Conservation (phyloP, 2,113 vertebrate species). For the Engystomops pustulosus region DNA sequence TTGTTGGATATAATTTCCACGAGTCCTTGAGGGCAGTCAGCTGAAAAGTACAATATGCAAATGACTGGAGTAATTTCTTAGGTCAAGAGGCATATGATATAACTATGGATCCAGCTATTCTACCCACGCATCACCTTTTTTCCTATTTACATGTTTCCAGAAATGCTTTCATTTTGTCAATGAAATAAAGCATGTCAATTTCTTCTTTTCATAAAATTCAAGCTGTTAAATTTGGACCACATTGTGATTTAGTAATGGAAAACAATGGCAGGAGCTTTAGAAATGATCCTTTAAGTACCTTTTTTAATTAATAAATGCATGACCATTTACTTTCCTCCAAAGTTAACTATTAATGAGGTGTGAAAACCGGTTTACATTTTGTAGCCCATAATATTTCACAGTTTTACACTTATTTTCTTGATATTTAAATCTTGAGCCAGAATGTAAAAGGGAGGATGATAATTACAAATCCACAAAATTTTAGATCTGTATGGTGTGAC, state of each 20-base stretch:
- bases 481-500: too few species aligned
- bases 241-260: constrained; percentile 19
- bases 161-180: neutral
- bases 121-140: neutral
- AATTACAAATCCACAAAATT: too few species aligned
- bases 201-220: neutral
- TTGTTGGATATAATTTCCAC: constrained; percentile 57
- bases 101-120: neutral
- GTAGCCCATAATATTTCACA: neutral
- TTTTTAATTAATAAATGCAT: constrained; percentile 16
- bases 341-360: neutral
- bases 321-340: constrained; percentile 10
- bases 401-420: too few species aligned
- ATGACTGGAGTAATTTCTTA: constrained; percentile 41
- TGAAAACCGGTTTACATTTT: neutral
- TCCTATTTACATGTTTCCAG: neutral
- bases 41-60: constrained; percentile 54
- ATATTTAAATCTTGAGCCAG: too few species aligned
- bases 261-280: constrained; percentile 14
- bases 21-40: constrained; percentile 52
- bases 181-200: neutral
- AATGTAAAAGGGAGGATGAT: too few species aligned
- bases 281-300: constrained; percentile 13
- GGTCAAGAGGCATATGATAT: constrained; percentile 38
- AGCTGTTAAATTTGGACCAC: constrained; percentile 26